phyloP scores from a whole-genome alignment of 2,797 vertebrate genomes.

The Channallabes apus region DNA sequence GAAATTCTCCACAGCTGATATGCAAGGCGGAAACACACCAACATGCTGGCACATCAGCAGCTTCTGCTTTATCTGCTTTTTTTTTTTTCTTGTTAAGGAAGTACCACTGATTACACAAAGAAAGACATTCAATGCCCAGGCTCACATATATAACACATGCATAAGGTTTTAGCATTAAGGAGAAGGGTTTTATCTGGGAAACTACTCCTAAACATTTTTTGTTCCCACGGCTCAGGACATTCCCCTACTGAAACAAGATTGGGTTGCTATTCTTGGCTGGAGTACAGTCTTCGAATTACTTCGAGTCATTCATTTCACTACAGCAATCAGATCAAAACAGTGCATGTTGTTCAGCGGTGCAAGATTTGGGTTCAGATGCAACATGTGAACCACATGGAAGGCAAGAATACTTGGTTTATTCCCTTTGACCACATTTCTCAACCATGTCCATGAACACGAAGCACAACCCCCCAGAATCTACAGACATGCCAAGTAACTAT shows the following conservation, averaged over 20 bases:
- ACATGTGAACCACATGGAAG: background rate
- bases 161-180: background rate
- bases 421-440: no score
- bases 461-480: background rate
- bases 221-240: background rate
- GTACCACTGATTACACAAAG: conserved; percentile 5
- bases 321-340: background rate
- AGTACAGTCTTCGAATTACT: background rate
- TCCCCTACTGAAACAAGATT: background rate
- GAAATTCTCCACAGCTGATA: conserved; percentile 40
- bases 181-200: conserved; percentile 1
- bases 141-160: background rate
- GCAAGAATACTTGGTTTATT: background rate
- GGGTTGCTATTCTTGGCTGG: conserved; percentile 10
- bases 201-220: background rate
- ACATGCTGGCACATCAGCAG: conserved; percentile 7
- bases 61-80: background rate
- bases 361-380: background rate
- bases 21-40: conserved; percentile 37
- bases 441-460: background rate
- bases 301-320: background rate
- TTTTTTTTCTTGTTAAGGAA: conserved; percentile 6
- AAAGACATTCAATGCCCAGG: background rate
- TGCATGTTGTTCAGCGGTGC: background rate
- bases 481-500: background rate